Base-by-base conservation (phyloP, 2,888 invertebrate species). In the Drosophila borborema region DNA sequence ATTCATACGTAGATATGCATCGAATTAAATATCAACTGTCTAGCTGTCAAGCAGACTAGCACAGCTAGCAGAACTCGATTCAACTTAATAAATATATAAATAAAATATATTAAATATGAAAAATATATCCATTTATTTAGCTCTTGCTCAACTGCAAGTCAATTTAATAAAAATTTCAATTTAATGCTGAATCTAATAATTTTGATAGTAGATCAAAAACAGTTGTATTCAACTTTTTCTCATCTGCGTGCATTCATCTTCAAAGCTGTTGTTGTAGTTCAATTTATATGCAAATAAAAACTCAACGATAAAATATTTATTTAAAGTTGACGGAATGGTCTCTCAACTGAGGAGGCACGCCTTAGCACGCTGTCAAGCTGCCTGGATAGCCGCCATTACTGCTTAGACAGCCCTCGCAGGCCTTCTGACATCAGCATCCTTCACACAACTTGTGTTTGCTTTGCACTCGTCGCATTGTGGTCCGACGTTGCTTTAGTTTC, bases 381-480 rank as follows among this genome's bases (percentile, higher is more conserved):
- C 23, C 43, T 38, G n/a, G 7, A 31, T 31, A n/a, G 9, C 16
- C 31, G 55, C 38, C 31, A 23, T 48, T 62, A 72, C 60, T 72
- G 49, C 53, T 72, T 46, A 14, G 67, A 36, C 77, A 68, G 48
- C 77, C 81, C 81, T 81, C 77, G 64, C 58, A n/a, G 40, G 41
- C 40, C 18, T 28, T 38, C 38, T 34, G 43, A 49, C 38, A 36
- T 58, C 56, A 68, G 63, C 56, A 46, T 64, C 40, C 59, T 58
- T 61, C 45, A 36, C 60, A 58, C 36, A 40, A 72, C 69, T 75
- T 62, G 48, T 72, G 72, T 74, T 61, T 74, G 66, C 58, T 67
- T 53, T 71, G 61, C 73, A 76, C 88, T 73, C 67, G 51, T 67
- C 80, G 59, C 64, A 65, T 59, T 71, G 69, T 64, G 64, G 78